Base-by-base conservation (phyloP, 2,888 invertebrate genomes). In the Linyphia triangularis region DNA sequence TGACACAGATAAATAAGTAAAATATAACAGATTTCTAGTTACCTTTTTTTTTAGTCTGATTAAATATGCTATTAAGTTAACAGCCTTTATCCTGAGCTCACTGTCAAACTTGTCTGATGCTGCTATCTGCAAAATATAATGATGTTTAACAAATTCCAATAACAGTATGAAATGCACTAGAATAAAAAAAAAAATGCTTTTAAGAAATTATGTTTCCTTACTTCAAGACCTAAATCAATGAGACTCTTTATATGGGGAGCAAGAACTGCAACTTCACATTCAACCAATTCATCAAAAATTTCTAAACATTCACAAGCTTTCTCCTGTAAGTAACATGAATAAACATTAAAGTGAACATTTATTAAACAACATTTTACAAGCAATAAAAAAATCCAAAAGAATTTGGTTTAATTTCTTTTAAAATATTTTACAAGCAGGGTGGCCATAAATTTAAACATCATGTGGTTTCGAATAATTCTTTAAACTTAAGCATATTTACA, bases 31-130 rank as follows among this genome's bases (percentile, higher is more conserved):
- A 40, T 40, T 63, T n/a, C 57, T 30, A 51, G 93, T 92, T 89
- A 95, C 94, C 93, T 96, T 96, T 92, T 96, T 96, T 92, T 96
- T 96, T 2, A 95, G 93, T 83, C 95, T 94, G 13, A 95, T 94
- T 65, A 96, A 91, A 93, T 94, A 95, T 0, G 95, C 95, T 88
- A 96, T 93, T 85, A 95, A 95, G 63, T 94, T 94, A 22, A 96
- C 94, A 0, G 95, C 95, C 92, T 96, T 96, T 4, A 95, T 94
- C 91, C 96, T 94, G 13, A 96, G 93, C 40, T 94, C 93, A 89
- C 95, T 94, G 5, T 95, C 94, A 19, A 95, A 92, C 19, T 94
- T 92, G 70, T 93, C 93, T 89, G 95, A 94, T 85, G 93, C 93
- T 13, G 95, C 94, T 24, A 95, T 93, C 86, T 86, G 19, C 13